phyloP scores from a whole-genome alignment of 2,113 vertebrate genomes.

The Sinocyclocheilus rhinocerous region DNA sequence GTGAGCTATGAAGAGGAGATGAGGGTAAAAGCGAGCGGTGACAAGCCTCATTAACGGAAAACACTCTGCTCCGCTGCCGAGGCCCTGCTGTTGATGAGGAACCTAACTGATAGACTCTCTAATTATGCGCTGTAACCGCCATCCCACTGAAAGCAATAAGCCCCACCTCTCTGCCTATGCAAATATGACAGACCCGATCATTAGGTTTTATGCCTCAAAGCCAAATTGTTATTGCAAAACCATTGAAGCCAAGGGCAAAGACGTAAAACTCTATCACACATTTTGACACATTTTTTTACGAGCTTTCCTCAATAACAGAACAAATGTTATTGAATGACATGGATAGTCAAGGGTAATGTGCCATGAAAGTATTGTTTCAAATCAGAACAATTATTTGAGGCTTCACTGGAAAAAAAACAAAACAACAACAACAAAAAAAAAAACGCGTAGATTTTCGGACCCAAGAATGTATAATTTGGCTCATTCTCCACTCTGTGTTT shows the following conservation, averaged over 20 bases:
- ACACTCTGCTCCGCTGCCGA: conserved; percentile 63
- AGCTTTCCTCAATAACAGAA: conserved; percentile 66
- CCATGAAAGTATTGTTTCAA: conserved; percentile 68
- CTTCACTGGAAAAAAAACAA: background rate
- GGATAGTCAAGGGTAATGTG: conserved; percentile 67
- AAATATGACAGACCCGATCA: conserved; percentile 80
- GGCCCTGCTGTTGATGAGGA: conserved; percentile 66
- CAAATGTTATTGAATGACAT: conserved; percentile 72
- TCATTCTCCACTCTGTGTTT: conserved; percentile 14
- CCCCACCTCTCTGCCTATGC: conserved; percentile 74
- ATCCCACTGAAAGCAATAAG: conserved; percentile 70
- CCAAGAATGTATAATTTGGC: conserved; percentile 34
- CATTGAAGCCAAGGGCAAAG: conserved; percentile 72
- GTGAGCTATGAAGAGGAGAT: conserved; percentile 58
- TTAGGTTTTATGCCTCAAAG: conserved; percentile 77
- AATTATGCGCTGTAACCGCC: conserved; percentile 74
- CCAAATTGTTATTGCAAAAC: conserved; percentile 78
- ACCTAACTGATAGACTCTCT: conserved; percentile 70
- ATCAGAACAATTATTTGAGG: conserved; percentile 58
- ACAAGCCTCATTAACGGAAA: conserved; percentile 78
- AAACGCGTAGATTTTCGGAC: background rate
- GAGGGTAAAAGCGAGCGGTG: conserved; percentile 65
- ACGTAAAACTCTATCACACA: conserved; percentile 58
- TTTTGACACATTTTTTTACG: conserved; percentile 67
- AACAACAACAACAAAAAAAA: background rate